Evolutionary conservation across 1,140 invertebrate species (phyloP).

Genomic region (Hyles vespertilio): DNA sequence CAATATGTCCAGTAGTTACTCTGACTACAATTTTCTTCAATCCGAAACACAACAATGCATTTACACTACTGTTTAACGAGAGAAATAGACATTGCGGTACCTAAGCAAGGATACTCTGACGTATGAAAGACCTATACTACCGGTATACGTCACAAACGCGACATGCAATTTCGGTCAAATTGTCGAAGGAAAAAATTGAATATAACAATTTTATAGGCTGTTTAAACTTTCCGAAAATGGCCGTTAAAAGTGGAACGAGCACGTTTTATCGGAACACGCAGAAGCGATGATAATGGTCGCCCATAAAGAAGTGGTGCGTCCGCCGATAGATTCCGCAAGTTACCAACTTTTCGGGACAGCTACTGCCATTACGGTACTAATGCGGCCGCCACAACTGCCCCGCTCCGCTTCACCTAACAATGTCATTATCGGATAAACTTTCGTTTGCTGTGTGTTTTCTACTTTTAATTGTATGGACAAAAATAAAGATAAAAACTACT

Average conservation of each 20-base stretch:
- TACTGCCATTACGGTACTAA: slow-evolving; percentile 60
- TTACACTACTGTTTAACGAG: no score
- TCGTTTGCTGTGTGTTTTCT: no score
- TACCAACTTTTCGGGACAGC: slow-evolving; percentile 63
- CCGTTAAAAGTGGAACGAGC: slow-evolving; percentile 59
- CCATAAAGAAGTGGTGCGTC: slow-evolving; percentile 62
- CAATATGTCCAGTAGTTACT: no score
- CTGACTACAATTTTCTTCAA: no score
- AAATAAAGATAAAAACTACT: no score
- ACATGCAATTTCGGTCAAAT: slow-evolving; percentile 28
- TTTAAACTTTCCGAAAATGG: slow-evolving; percentile 53
- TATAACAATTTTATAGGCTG: slow-evolving; percentile 54
- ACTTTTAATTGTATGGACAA: no score
- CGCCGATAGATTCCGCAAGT: slow-evolving; percentile 67
- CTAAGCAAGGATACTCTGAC: no score
- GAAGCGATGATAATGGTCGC: slow-evolving; percentile 66
- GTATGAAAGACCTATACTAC: no score
- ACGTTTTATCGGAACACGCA: slow-evolving; percentile 68
- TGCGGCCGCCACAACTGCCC: slow-evolving; percentile 37
- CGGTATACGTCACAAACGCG: slow-evolving; percentile 9
- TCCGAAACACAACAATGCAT: no score
- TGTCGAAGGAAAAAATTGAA: slow-evolving; percentile 40
- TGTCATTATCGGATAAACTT: slow-evolving; percentile 18
- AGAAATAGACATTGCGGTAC: no score
- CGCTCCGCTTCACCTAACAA: slow-evolving; percentile 24